These are phyloP conservation scores for Anableps anableps DNA, from an alignment of 2,797 vertebrate species.

Conservation along the genomic window DNA sequence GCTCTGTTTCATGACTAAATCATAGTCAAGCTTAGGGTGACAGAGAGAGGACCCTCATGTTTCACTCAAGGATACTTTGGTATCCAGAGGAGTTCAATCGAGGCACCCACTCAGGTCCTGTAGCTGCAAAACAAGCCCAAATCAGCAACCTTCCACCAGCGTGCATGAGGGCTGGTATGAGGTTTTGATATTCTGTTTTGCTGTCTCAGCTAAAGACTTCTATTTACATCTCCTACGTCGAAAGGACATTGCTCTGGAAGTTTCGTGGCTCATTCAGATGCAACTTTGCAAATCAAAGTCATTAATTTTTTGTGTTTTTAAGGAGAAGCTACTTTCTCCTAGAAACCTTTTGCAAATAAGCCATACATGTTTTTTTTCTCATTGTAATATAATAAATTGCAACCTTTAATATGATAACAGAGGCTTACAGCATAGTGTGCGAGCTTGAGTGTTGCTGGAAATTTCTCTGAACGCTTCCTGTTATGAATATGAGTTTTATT, in stretches of 20 bases:
- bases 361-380: neutral
- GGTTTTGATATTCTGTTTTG: neutral
- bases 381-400: neutral
- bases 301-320: neutral
- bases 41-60: neutral
- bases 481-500: neutral
- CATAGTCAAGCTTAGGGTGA: neutral
- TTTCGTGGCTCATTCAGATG: neutral
- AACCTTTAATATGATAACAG: no score
- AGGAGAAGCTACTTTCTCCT: neutral
- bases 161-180: neutral
- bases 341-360: neutral
- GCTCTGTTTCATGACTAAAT: neutral
- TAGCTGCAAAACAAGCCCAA: neutral
- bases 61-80: neutral
- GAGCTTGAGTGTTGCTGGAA: neutral
- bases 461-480: neutral
- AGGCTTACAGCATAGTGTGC: neutral
- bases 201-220: neutral
- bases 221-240: neutral
- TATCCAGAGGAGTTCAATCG: neutral
- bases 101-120: neutral
- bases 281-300: neutral
- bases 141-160: neutral
- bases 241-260: neutral